Evolutionary conservation across 1,140 invertebrate genomes (phyloP).

Genomic region (Sipha flava): DNA sequence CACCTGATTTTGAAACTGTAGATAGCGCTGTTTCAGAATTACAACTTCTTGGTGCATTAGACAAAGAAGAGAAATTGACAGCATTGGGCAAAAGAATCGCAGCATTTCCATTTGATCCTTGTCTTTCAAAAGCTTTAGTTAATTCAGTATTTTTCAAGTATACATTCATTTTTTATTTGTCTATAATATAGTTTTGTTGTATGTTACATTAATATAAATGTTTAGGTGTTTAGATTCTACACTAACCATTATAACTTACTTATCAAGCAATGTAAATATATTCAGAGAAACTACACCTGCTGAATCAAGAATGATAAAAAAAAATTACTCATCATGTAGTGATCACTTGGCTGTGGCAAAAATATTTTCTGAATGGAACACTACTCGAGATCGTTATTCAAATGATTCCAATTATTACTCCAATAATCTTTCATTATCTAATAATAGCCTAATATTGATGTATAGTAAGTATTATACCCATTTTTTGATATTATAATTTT

Average conservation of each 20-base stretch:
- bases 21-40: conserved; percentile 48
- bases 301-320: conserved; percentile 45
- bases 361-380: conserved; percentile 47
- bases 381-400: conserved; percentile 28
- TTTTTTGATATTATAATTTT: not conserved
- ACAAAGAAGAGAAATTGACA: conserved; percentile 51
- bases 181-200: not conserved
- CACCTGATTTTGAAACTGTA: conserved; percentile 47
- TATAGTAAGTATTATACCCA: conserved; percentile 38
- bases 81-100: conserved; percentile 49
- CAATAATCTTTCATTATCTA: not conserved
- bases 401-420: not conserved
- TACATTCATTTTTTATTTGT: conserved; percentile 23
- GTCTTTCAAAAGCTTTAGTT: conserved; percentile 50
- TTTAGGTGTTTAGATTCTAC: conserved; percentile 46
- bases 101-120: conserved; percentile 49
- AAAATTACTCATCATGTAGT: conserved; percentile 46
- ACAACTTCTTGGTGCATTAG: conserved; percentile 49
- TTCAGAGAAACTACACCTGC: conserved; percentile 40
- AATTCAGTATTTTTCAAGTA: conserved; percentile 49
- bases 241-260: conserved; percentile 41
- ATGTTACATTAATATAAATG: not conserved
- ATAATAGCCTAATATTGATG: not conserved
- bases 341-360: conserved; percentile 50
- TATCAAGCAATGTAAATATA: conserved; percentile 41